Base-by-base conservation (phyloP, 2,888 invertebrate genomes). In the Cerastis leucographa region DNA sequence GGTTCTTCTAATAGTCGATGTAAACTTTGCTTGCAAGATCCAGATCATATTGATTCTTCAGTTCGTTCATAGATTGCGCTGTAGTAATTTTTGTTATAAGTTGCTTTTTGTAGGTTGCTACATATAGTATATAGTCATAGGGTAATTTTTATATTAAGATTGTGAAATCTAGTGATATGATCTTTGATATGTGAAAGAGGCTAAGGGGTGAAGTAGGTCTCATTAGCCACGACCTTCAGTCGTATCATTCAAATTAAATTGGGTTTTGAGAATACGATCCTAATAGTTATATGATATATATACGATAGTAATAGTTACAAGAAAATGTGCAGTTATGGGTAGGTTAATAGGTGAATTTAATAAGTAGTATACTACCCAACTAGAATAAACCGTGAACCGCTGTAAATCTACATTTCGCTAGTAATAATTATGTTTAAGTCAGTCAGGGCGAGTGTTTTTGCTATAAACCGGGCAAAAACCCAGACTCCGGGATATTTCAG, bases 171-270 rank as follows among this genome's bases (percentile, higher is more conserved):
- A 75, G 22, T n/a, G 51, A 64, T 75, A 35, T 46, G 44, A 35
- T 64, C 25, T 46, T 76, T 46, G 14, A 40, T 54, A 35, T 66
- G 54, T 62, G 5, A 61, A 76, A 49, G 29, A 29, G 29, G 6
- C 29, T 59, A 59, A 49, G 76, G 76, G 67, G 76, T 76, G 76
- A 76, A 66, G 66, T 42, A 76, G 59, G 76, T 66, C 66, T 25
- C n/a, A 66, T 59, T 49, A 66, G 49, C 66, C 14, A 25, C 29
- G 49, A 42, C 76, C 76, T 75, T 51, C 49, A 59, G 19, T 19
- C n/a, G 17, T 68, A 44, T 65, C 22, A 19, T 9, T 17, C 25
- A 17, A 74, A 74, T 17, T 22, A 7, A 54, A 25, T 72, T 59
- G 14, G 29, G 11, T 17, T 51, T 74, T 44, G 22, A 22, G 46